Percentiles rank a stretch among this genome's conserved stretches.
Evolutionary conservation across 1,140 invertebrate species (phyloP).

Genomic region (Ips nitidus): DNA sequence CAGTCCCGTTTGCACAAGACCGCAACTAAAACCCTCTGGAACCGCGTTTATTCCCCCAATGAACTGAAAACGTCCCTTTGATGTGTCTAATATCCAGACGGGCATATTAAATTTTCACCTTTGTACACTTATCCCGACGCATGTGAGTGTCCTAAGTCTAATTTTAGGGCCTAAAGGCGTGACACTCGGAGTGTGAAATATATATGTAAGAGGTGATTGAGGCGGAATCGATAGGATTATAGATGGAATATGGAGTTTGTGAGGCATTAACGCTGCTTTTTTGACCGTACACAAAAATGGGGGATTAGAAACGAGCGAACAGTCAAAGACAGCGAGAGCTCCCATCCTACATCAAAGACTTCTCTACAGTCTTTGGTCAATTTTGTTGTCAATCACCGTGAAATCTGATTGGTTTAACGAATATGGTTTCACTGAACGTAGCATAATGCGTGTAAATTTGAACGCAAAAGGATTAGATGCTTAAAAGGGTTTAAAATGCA

Average conservation of each 20-base stretch:
- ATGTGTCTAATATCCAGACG: constrained; percentile 11
- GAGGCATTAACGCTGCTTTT: constrained; percentile 23
- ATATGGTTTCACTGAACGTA: neutral
- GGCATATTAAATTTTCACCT: constrained; percentile 29
- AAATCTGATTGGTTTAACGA: constrained; percentile 15
- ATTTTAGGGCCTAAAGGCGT: constrained; percentile 3
- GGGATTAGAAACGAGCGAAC: constrained; percentile 4
- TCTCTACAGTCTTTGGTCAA: constrained; percentile 23
- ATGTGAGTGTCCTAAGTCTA: constrained; percentile 9
- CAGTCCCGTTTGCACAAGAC: constrained; percentile 10
- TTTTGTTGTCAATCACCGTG: constrained; percentile 18
- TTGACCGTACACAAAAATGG: constrained; percentile 25
- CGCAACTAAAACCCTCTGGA: constrained; percentile 15
- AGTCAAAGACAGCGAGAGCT: constrained; percentile 19
- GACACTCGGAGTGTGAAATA: constrained; percentile 20
- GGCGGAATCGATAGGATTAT: constrained; percentile 14
- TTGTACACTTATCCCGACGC: constrained; percentile 20
- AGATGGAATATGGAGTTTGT: neutral
- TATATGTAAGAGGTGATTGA: neutral
- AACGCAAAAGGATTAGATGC: neutral
- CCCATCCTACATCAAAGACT: constrained; percentile 11
- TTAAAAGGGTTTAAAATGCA: no score
- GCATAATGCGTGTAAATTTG: constrained; percentile 8
- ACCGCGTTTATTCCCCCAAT: constrained; percentile 21
- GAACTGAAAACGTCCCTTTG: constrained; percentile 18